Evolutionary conservation across 2,888 invertebrate genomes (phyloP), one percentile per base, ranked within the genome.

Genomic region (Pollenia labialis): DNA sequence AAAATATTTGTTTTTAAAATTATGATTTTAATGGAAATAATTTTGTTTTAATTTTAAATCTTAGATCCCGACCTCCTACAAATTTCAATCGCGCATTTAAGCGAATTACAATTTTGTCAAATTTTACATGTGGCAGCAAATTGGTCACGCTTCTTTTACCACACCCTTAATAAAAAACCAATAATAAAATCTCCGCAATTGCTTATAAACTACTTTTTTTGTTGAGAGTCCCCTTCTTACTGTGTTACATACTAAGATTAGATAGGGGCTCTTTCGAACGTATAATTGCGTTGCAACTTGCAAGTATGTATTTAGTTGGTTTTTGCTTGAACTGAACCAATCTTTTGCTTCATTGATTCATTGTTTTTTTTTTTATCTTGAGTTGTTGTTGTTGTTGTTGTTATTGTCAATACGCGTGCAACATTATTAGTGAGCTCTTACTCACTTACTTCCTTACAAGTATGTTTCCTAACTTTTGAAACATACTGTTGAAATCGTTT

Each of bases 161-260:
- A 77, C 83, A 77, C 77, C 77, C 77, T 77, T 71, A 54, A 62
- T 54, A 46, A 46, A 62, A 60, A 54, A 44, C n/a, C 23, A 76
- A 77, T 23, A 72, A 76, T 74, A 44, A 64, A 56, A 76, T 76
- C 40, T 46, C 4, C 54, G 23, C 62, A 32, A 75, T 54, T 66
- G 23, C 12, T 52, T 76, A 12, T 12, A 4, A 32, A 50, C 12
- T 42, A 32, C 44, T 56, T 9, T 75, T 18, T 69, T 60, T 16
- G 82, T 60, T 23, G 60, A 66, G 18, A 54, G 4, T 54, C 50
- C 14, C 42, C 18, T 71, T 1, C 14, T 18, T 14, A 56, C 10
- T 40, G 50, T 40, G 50, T 40, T 62, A 16, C 50, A 62, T 62
- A 14, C 40, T 9, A 68, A n/a, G 50, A 50, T 16, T n/a, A 42